These are phyloP conservation scores for Cyprinodon tularosa DNA, from an alignment of 2,113 vertebrate genomes.

Conservation along the genomic window DNA sequence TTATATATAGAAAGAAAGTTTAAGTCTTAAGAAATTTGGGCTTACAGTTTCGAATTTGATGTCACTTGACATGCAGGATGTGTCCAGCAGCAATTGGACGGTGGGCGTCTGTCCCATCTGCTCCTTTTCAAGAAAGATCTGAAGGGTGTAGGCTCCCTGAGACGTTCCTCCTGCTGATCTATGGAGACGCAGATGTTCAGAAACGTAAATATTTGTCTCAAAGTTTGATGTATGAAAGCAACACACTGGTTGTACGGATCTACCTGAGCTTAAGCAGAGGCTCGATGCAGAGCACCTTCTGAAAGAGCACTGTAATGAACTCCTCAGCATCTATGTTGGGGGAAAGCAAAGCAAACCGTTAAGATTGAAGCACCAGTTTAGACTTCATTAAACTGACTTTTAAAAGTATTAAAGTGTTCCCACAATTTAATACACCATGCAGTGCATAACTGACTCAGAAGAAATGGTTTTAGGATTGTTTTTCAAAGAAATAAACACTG, in stretches of 20 bases:
- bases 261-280: conserved; percentile 83
- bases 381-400: not conserved
- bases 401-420: not conserved
- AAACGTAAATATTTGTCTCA: not conserved
- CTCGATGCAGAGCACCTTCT: conserved; percentile 76
- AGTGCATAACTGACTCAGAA: not conserved
- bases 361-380: not conserved
- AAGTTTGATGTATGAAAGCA: not conserved
- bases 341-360: not conserved
- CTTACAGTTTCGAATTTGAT: conserved; percentile 83
- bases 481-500: too few relatives aligned
- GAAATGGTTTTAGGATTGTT: too few relatives aligned
- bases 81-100: conserved; percentile 82
- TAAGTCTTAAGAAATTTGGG: not conserved
- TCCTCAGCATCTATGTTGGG: conserved; percentile 80
- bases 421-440: not conserved
- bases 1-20: not conserved
- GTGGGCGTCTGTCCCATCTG: conserved; percentile 75
- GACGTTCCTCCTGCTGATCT: conserved; percentile 73
- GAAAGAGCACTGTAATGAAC: conserved; percentile 80
- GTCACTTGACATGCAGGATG: conserved; percentile 78
- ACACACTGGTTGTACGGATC: not conserved
- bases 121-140: conserved; percentile 82
- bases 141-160: conserved; percentile 81
- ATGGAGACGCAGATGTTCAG: not conserved